Base-by-base conservation (phyloP, 2,888 invertebrate genomes). In the Ectemnius lituratus region DNA sequence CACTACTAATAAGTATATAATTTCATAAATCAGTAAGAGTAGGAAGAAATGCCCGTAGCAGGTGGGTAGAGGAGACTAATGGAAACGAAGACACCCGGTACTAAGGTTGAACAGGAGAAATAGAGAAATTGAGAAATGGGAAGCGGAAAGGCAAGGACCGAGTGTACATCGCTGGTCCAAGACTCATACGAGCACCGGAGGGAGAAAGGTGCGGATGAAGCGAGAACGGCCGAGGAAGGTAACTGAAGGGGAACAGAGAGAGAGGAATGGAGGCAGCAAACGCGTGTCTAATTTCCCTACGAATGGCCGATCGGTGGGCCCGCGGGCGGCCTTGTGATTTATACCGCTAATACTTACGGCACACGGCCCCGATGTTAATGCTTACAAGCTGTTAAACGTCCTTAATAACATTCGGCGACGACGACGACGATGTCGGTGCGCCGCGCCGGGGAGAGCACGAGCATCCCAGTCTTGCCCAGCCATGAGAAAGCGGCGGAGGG, bases 261-360 rank as follows among this genome's bases (percentile, higher is more conserved):
- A 70, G 66, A 62, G 60, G 68, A 57, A 63, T 52, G 62, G 67
- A 65, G 56, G 69, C 64, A 73, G 80, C 78, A 67, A 84, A 81
- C 85, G 84, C 84, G 86, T 86, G 86, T 87, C 88, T 88, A 86
- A 88, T 88, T 88, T 88, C 82, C 87, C 85, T 88, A 87, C 85
- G 84, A 88, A 88, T 87, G 80, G 84, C 75, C 79, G 82, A 85
- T 86, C 84, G 83, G 80, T 65, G 76, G 80, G 79, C 82, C 84
- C 81, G 83, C 84, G 81, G 86, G 84, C 84, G 85, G 86, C 81
- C 75, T 70, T 58, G 81, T 88, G 88, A 88, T 88, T 88, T 88
- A 88, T 82, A 83, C 78, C 73, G 80, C 84, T 84, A 82, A 84
- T 87, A 82, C 80, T 79, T 72, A 60, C 62, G 70, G 73, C 79